These are phyloP conservation scores for Pitta sordida DNA, from an alignment of 2,113 vertebrate species.

Conservation along the genomic window DNA sequence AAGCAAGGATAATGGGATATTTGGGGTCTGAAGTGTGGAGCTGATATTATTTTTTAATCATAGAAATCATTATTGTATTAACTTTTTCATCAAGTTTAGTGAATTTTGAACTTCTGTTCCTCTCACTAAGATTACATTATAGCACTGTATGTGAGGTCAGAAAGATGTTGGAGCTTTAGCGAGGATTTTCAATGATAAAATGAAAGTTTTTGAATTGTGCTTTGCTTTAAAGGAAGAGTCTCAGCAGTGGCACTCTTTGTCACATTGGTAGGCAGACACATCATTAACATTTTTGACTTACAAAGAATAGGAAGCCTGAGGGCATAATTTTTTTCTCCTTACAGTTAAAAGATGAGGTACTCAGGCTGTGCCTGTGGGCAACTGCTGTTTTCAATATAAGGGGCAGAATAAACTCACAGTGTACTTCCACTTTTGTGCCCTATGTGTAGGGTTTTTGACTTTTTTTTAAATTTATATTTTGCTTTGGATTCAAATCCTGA, in stretches of 20 bases:
- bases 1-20: background rate
- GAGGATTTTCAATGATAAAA: conserved; percentile 58
- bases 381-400: conserved; percentile 21
- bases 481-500: background rate
- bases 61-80: background rate
- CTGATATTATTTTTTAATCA: background rate
- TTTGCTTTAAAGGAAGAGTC: conserved; percentile 55
- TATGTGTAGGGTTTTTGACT: background rate
- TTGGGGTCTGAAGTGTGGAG: background rate
- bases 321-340: conserved; percentile 26
- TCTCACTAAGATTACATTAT: background rate
- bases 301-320: conserved; percentile 40
- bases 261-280: conserved; percentile 30
- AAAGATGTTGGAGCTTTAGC: conserved; percentile 14
- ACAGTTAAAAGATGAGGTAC: conserved; percentile 44
- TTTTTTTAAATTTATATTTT: background rate
- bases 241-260: conserved; percentile 40
- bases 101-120: background rate
- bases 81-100: background rate
- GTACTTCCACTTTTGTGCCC: background rate
- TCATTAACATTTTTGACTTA: conserved; percentile 66
- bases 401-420: background rate
- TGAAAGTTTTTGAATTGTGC: conserved; percentile 44
- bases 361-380: background rate
- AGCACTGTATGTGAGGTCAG: background rate